A percentile compares a stretch with the other conserved stretches of the same genome.
Conservation (phyloP, 2,888 invertebrate species). For the Parthenolecanium corni region DNA sequence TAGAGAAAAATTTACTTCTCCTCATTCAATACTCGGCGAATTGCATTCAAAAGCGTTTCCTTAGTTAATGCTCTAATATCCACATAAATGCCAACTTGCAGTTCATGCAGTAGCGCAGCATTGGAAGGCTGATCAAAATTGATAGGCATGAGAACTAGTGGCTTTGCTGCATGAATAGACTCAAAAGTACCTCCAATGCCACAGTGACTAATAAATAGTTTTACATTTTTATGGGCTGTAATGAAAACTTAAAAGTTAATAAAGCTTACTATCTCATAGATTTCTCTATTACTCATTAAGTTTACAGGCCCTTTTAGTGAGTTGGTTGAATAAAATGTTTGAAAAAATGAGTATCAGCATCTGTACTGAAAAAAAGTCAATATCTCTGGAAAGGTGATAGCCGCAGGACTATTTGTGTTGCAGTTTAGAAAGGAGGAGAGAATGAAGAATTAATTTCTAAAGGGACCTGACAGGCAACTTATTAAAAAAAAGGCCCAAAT, state of each 20-base stretch:
- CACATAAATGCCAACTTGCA: slow-evolving; percentile 1
- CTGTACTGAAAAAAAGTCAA: too few species aligned
- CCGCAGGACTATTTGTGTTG: too few species aligned
- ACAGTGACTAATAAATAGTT: slow-evolving; percentile 5
- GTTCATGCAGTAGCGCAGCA: background rate
- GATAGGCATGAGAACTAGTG: background rate
- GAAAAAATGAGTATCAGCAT: too few species aligned
- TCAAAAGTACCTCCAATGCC: slow-evolving; percentile 4
- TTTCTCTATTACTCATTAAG: too few species aligned
- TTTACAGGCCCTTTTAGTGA: too few species aligned
- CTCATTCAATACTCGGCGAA: background rate
- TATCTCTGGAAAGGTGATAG: too few species aligned
- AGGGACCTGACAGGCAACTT: too few species aligned
- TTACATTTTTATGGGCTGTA: slow-evolving; percentile 8
- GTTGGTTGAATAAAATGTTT: too few species aligned
- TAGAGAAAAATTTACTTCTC: background rate
- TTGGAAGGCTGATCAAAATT: slow-evolving; percentile 1
- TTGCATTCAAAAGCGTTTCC: background rate
- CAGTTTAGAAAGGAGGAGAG: too few species aligned
- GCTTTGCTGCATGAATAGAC: slow-evolving; percentile 1
- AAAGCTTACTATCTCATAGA: too few species aligned
- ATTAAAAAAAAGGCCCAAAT: too few species aligned
- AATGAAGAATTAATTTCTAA: too few species aligned
- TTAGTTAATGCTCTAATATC: background rate
- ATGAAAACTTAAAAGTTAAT: background rate